These are phyloP conservation scores for Gallirallus australis DNA, from an alignment of 2,797 vertebrate species.

Conservation along the genomic window DNA sequence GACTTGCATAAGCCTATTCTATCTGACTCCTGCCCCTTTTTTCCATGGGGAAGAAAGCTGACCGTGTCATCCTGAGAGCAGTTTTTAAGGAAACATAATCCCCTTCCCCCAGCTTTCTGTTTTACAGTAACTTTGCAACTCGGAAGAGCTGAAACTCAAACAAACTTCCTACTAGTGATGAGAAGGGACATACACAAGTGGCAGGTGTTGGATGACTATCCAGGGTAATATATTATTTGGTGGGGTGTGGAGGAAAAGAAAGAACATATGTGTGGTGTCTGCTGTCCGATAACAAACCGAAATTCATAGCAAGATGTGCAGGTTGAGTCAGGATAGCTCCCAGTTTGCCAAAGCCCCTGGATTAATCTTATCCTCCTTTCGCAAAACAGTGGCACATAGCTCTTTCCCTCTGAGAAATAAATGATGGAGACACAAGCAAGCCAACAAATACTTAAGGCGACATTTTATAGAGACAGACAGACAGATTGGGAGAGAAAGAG, in stretches of 20 bases:
- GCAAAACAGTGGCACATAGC: slow-evolving; percentile 43
- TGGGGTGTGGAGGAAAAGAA: not conserved
- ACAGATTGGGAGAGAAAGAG: slow-evolving; percentile 13
- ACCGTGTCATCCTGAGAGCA: not conserved
- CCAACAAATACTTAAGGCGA: slow-evolving; percentile 30
- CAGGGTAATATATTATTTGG: not conserved
- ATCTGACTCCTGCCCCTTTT: not conserved
- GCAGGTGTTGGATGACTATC: not conserved
- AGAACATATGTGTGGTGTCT: not conserved
- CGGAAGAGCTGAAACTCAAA: not conserved
- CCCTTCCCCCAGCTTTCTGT: not conserved
- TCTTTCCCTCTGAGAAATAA: slow-evolving; percentile 47
- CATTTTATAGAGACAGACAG: slow-evolving; percentile 24
- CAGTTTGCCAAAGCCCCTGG: not conserved
- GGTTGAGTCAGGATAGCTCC: slow-evolving; percentile 20
- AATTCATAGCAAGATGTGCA: not conserved
- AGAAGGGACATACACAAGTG: not conserved
- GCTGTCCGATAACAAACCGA: not conserved
- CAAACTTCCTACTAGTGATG: not conserved
- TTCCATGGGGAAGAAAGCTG: not conserved
- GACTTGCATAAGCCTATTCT: not conserved
- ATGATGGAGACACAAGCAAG: not conserved
- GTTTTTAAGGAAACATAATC: not conserved
- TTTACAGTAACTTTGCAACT: not conserved
- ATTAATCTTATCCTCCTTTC: not conserved